phyloP scores from a whole-genome alignment of 2,888 invertebrate genomes.

The Harpagoxenus sublaevis region DNA sequence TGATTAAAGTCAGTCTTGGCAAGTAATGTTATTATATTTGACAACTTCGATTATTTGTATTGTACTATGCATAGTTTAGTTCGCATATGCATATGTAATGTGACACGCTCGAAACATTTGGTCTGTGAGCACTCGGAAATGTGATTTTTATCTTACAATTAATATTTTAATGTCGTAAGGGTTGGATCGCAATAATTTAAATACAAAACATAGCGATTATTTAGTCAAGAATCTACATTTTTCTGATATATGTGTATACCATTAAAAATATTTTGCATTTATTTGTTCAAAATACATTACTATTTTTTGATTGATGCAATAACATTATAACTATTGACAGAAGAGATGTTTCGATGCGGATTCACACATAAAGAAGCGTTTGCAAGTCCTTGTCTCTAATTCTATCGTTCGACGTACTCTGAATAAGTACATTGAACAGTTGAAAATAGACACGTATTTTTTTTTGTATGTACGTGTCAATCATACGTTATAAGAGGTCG shows the following conservation, averaged over 20 bases:
- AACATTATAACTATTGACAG: conserved; percentile 2
- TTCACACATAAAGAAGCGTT: not conserved
- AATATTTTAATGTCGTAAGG: not conserved
- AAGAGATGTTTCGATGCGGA: not conserved
- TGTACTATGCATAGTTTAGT: conserved; percentile 9
- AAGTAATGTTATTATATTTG: not conserved
- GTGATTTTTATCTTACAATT: not conserved
- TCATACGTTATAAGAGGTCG: not conserved
- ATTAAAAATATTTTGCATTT: conserved; percentile 15
- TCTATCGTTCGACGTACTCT: not conserved
- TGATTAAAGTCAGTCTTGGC: conserved; percentile 43
- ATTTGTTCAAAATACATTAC: not conserved
- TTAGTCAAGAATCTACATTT: not conserved
- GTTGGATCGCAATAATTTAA: not conserved
- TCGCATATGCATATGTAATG: not conserved
- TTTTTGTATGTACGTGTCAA: not conserved
- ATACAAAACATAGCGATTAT: conserved; percentile 3
- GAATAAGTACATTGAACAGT: not conserved
- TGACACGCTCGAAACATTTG: not conserved
- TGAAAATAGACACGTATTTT: not conserved
- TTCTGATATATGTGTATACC: not conserved
- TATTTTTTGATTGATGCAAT: not conserved
- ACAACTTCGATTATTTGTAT: not conserved
- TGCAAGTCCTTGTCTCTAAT: not conserved
- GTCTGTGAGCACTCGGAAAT: not conserved